Base-by-base conservation (phyloP, 2,113 vertebrate species). In the Oreochromis aureus region DNA sequence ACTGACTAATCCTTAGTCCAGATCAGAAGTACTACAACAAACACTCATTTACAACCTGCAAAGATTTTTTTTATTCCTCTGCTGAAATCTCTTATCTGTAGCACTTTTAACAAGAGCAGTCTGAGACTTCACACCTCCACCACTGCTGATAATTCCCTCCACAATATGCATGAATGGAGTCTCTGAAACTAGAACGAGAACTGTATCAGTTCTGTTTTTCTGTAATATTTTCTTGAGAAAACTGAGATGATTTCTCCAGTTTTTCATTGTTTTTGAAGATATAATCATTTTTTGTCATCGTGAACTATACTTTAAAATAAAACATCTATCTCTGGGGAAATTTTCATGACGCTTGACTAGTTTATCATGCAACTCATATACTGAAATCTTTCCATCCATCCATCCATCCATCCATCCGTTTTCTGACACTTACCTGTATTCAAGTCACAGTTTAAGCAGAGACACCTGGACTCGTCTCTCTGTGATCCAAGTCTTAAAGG, bases 1-100 rank as follows among this genome's bases (percentile, higher is more conserved):
- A 80, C 24, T 22, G 39, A 69, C 84, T 94, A 92, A 95, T 94
- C 93, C 88, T 39, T 15, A 88, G 48, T 36, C 84, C 69, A 86
- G 53, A 83, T 48, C 80, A 88, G 56, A 79, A 86, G 39, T 82
- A 86, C 58, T 87, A 81, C 32, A 88, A 22, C 73, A 84, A 63
- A 81, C 4, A 53, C 36, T 84, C 32, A 79, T 87, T 53, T 85
- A 46, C 85, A 85, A 46, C 18, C 71, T 87, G 34, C 36, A 80
- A 8, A 32, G 2, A 2, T 69, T 69, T 55, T 39, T 19, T 73
- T 30, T 46, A 34, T 36, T 48, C 15, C 13, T 71, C 15, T 71
- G 51, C 81, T 32, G 15, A 39, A 53, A 10, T 27, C 10, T 27
- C n/a, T 32, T 48, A 51, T 76, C 44, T 51, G 44, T 48, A 51